These are phyloP conservation scores for Hippocampus kuda DNA, from an alignment of 2,797 vertebrate genomes.

Conservation along the genomic window DNA sequence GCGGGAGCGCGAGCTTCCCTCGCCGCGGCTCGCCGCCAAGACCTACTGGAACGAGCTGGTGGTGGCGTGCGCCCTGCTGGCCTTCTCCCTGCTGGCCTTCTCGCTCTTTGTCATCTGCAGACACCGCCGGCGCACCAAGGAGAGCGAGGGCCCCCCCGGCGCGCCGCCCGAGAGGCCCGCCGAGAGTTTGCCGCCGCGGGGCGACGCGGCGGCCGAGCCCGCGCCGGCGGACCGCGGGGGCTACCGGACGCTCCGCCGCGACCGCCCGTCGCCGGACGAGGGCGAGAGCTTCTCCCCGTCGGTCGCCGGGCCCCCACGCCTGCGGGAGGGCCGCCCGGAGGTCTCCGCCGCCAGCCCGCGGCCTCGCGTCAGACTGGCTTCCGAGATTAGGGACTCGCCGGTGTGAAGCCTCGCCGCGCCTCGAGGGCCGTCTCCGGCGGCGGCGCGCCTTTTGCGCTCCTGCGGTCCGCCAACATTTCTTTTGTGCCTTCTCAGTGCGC, in stretches of 20 bases:
- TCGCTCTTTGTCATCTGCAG: conserved; percentile 78
- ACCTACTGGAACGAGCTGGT: conserved; percentile 94
- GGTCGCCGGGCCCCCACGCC: conserved; percentile 77
- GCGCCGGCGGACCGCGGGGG: conserved; percentile 62
- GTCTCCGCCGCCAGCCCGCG: conserved; percentile 78
- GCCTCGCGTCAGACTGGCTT: conserved; percentile 90
- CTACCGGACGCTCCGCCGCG: too few relatives aligned
- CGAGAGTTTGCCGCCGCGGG: conserved; percentile 84
- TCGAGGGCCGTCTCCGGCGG: too few relatives aligned
- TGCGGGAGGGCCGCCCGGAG: conserved; percentile 83
- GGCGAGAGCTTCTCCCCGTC: conserved; percentile 83
- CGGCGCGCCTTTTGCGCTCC: too few relatives aligned
- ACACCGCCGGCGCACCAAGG: conserved; percentile 74
- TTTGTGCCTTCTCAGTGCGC: too few relatives aligned
- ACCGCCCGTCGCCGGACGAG: conserved; percentile 59
- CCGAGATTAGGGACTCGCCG: conserved; percentile 93
- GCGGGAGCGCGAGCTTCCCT: conserved; percentile 49
- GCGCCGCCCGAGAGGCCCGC: conserved; percentile 75
- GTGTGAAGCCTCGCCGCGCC: conserved; percentile 66
- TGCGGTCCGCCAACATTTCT: too few relatives aligned
- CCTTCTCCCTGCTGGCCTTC: conserved; percentile 67
- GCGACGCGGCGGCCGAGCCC: too few relatives aligned
- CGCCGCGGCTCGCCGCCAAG: conserved; percentile 66
- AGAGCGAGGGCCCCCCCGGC: conserved; percentile 67
- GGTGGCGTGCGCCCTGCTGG: conserved; percentile 80